Evolutionary conservation across 2,113 vertebrate species (phyloP).

Genomic region (Nycticorax nycticorax): DNA sequence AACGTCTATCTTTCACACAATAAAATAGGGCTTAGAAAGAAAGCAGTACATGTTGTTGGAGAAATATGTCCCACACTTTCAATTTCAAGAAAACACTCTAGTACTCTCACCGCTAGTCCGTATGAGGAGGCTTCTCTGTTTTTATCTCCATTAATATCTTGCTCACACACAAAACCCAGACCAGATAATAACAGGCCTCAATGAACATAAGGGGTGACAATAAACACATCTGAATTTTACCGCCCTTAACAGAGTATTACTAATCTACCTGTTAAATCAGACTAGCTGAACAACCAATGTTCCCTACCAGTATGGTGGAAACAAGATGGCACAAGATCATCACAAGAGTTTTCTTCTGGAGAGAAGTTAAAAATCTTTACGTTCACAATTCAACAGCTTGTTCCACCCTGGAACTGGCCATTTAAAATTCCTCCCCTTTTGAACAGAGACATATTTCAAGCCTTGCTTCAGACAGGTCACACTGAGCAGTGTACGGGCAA

Average conservation of each 20-base stretch:
- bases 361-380: not conserved
- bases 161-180: not conserved
- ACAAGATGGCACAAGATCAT: not conserved
- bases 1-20: not conserved
- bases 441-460: not conserved
- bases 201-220: not conserved
- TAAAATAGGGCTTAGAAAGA: not conserved
- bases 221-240: not conserved
- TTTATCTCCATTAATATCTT: not conserved
- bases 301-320: not conserved
- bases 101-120: not conserved
- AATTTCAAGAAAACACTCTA: not conserved
- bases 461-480: not conserved
- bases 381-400: not conserved
- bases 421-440: not conserved
- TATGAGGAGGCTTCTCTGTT: not conserved
- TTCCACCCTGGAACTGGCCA: not conserved
- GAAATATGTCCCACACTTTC: not conserved
- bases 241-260: not conserved
- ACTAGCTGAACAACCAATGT: not conserved
- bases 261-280: not conserved
- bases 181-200: accelerated
- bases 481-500: not conserved
- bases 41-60: not conserved
- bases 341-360: not conserved